phyloP scores from a whole-genome alignment of 2,888 invertebrate species.

The Merodon equestris region DNA sequence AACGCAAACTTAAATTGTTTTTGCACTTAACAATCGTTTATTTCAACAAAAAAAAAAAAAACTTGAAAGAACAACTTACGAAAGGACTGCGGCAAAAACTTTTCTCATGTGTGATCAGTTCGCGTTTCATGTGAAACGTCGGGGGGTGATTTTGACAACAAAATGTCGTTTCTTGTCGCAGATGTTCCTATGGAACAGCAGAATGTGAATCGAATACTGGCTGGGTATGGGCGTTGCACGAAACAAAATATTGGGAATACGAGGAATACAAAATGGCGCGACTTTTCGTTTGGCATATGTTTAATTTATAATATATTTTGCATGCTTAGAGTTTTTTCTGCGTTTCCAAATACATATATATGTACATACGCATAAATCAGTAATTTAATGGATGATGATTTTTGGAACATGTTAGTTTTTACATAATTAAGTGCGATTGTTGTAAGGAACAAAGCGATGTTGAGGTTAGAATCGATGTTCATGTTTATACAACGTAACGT shows the following conservation, averaged over 20 bases:
- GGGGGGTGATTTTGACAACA: constrained; percentile 20
- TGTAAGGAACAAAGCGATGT: too few relatives aligned
- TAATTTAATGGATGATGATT: too few relatives aligned
- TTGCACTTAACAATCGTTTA: constrained; percentile 14
- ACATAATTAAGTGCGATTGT: too few relatives aligned
- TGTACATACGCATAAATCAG: too few relatives aligned
- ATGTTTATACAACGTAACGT: too few relatives aligned
- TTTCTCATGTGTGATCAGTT: constrained; percentile 37
- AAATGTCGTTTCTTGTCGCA: constrained; percentile 26
- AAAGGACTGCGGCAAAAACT: neutral
- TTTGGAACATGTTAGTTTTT: too few relatives aligned
- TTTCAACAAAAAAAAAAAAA: constrained; percentile 10
- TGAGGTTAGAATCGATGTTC: too few relatives aligned
- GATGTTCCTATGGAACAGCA: neutral
- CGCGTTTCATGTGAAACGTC: constrained; percentile 5
- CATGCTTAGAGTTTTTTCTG: too few relatives aligned
- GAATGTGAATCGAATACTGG: constrained; percentile 41
- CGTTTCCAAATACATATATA: too few relatives aligned
- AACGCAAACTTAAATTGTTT: constrained; percentile 19
- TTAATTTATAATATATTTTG: too few relatives aligned
- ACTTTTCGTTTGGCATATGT: neutral
- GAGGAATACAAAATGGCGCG: constrained; percentile 27
- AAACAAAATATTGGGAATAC: constrained; percentile 46
- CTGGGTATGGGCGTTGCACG: neutral
- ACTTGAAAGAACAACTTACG: neutral